phyloP scores from a whole-genome alignment of 37 sponge, comb jelly and placozoan species.

The Cliona cf. orientalis region DNA sequence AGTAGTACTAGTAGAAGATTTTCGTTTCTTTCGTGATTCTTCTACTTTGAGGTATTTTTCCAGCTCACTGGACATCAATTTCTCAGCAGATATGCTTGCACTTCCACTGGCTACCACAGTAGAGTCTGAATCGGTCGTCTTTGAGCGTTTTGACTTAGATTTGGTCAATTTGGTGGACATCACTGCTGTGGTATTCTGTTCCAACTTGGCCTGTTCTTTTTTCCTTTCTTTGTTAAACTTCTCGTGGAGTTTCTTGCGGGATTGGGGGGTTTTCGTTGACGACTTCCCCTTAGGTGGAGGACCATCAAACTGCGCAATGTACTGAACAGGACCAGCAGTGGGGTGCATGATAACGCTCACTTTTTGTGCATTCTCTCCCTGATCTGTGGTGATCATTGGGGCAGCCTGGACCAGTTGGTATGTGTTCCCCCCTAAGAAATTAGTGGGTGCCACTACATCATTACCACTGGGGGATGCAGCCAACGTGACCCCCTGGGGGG shows the following conservation, averaged over 20 bases:
- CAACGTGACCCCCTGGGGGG: neutral
- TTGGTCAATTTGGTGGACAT: too few relatives aligned
- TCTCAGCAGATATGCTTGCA: too few relatives aligned
- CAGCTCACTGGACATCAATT: too few relatives aligned
- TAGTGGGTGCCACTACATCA: neutral
- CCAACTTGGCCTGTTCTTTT: constrained; percentile 1
- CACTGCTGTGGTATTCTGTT: neutral
- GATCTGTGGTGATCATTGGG: neutral
- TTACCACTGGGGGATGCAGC: too few relatives aligned
- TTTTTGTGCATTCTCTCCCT: constrained; percentile 36
- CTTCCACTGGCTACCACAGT: too few relatives aligned
- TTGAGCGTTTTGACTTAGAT: too few relatives aligned
- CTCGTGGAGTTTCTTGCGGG: neutral
- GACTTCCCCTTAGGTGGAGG: constrained; percentile 2
- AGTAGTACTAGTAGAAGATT: too few relatives aligned
- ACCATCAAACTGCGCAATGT: constrained; percentile 60
- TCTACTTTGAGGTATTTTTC: too few relatives aligned
- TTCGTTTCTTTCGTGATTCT: too few relatives aligned
- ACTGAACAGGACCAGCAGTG: neutral
- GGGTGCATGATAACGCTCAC: constrained; percentile 65
- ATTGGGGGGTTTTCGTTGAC: neutral
- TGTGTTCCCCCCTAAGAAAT: constrained; percentile 24
- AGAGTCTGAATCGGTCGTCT: too few relatives aligned
- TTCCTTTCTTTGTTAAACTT: constrained; percentile 20
- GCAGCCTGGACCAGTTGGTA: constrained; percentile 27